Percentiles rank a stretch among this genome's conserved stretches.
Conservation (phyloP, 1,140 invertebrate genomes). For the Meloidogyne chitwoodi region DNA sequence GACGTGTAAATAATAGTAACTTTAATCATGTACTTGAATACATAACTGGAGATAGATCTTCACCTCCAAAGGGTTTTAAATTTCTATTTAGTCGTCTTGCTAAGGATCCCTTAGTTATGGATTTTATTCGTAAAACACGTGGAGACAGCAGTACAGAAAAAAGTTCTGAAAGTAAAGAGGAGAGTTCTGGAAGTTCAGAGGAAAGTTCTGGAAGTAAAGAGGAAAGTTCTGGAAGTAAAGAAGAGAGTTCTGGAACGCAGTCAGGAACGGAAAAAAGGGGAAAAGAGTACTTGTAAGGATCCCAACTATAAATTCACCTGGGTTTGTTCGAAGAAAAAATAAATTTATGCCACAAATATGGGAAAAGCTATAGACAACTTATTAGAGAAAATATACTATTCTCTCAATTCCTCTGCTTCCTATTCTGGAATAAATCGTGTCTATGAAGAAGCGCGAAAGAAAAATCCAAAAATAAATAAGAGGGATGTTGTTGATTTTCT, state of each 20-base stretch:
- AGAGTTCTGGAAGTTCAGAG: too few relatives aligned
- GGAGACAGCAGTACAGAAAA: too few relatives aligned
- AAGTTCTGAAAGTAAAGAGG: too few relatives aligned
- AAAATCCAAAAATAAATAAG: neutral
- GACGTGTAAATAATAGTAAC: too few relatives aligned
- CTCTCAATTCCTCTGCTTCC: neutral
- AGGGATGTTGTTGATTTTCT: constrained; percentile 21
- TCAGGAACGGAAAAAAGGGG: neutral
- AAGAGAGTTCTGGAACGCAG: neutral
- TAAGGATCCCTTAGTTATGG: neutral
- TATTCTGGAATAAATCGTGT: constrained; percentile 10
- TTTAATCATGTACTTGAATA: too few relatives aligned
- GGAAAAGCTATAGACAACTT: neutral
- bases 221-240: too few relatives aligned
- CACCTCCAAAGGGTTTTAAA: neutral
- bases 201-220: too few relatives aligned
- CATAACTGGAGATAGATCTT: too few relatives aligned
- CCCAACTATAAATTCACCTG: neutral
- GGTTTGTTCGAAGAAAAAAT: neutral
- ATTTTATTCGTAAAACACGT: neutral
- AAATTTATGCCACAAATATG: constrained; percentile 19
- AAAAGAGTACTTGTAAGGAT: neutral
- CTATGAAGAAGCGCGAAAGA: constrained; percentile 1
- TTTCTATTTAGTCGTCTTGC: neutral
- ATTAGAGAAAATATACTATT: constrained; percentile 20